Evolutionary conservation across 2,113 vertebrate genomes (phyloP), one percentile per base, ranked within the genome.

Genomic region (Clinocottus analis): DNA sequence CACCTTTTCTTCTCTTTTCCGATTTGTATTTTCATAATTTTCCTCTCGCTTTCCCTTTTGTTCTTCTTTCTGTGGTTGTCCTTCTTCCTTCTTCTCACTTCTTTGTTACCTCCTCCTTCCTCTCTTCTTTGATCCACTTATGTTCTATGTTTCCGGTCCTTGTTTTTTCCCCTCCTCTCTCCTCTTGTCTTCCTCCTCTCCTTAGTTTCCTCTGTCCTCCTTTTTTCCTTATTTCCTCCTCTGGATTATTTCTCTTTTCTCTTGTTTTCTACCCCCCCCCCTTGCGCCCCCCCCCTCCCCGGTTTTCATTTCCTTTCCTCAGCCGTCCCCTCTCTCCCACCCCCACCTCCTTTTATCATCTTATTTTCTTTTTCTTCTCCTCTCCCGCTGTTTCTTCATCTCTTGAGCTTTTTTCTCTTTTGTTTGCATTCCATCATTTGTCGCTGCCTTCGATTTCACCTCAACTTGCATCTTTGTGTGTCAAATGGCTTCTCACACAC

Each of bases 91-190:
- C 2, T 45, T 37, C 41, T 25, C 11, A 55, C 51, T 33, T 39
- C 35, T 41, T 37, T 56, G 29, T 55, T 7, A 7, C 31, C 37
- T 37, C 53, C 10, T 17, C 51, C 51, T 68, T 75, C 51, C 53
- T 60, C 49, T 85, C 27, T 5, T 33, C 43, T 39, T 60, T 59
- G 49, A 70, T 70, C 65, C 58, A 63, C 49, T 64, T 49, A 12
- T 35, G 37, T 63, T 49, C 59, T 65, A 35, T 62, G 21, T 76
- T 82, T 82, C 72, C 51, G 49, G 47, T 73, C 51, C 51, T 33
- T 74, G 39, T 78, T 81, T 77, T 4, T 21, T 56, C 55, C 55
- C 25, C 55, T 16, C 49, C 75, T 21, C n/a, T 37, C 17, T 64
- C 23, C 10, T 62, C 12, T 29, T 68, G 21, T 47, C 67, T 53